Evolutionary conservation across 2,113 vertebrate genomes (phyloP), one percentile per base, ranked within the genome.

Genomic region (Castor canadensis): DNA sequence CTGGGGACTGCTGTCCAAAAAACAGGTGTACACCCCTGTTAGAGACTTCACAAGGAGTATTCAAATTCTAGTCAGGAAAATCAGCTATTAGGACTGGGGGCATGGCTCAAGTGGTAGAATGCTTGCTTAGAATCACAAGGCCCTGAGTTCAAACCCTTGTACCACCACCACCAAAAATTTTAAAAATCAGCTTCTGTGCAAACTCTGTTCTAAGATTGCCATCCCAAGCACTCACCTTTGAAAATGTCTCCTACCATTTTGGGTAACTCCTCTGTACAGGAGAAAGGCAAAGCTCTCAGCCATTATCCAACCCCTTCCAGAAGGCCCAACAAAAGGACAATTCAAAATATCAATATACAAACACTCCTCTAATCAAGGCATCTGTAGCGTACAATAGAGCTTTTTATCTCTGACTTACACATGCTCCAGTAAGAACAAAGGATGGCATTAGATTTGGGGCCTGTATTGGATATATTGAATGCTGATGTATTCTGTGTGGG

Each of bases 261-360:
- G 60, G 47, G 11, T 15, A 56, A 86, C 75, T 26, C 47, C n/a
- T 64, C 52, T 49, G 47, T 32, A 38, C 58, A 62, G 54, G n/a
- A 87, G 30, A 40, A 54, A 84, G 62, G 45, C 47, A 3, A 47
- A 66, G 30, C 64, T 92, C 35, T 76, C 40, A 81, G 60, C 56
- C 87, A 49, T 62, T 38, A 16, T 43, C 60, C 62, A 24, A 52
- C 60, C 77, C 60, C 9, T 12, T 47, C 71, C 56, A 38, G 49
- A 87, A 52, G 28, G 20, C 69, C 52, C 45, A 85, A 86, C 87
- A 76, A 95, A 94, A 49, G 45, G 17, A 64, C 8, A 2, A 45
- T 89, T 92, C 84, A 77, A 82, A 90, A 45, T 93, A 38, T 5
- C n/a, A 72, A 30, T 82, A 72, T 79, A 95, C 67, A 88, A 45